Base-by-base conservation (phyloP, 2,888 invertebrate species). In the Neelides folsomi region DNA sequence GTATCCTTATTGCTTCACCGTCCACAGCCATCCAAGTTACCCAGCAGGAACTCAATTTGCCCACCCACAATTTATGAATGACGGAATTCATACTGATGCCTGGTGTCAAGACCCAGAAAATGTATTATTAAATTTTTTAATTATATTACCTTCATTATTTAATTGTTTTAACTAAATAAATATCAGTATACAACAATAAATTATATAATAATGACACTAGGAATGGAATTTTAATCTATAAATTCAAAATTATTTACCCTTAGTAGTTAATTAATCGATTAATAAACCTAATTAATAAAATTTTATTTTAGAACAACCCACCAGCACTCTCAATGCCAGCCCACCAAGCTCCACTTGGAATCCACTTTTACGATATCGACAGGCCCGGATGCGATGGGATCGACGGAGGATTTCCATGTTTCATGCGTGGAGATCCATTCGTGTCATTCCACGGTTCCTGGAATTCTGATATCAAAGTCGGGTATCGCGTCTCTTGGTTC, bases 1-100 rank as follows among this genome's bases (percentile, higher is more conserved):
- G 4, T 63, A 63, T 48, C 62, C 62, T 1, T 63, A 55, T 38
- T 63, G 62, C 47, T 63, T 57, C 47, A 51, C 49, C 19, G 54
- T 54, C 4, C 49, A 58, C 37, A 34, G 52, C 9, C 48, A 60
- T 9, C n/a, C 10, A 6, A 54, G 54, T 6, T 50, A 55, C 39
- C n/a, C 20, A 1, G n/a, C 40, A 6, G 57, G 59, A 2, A 54
- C 57, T 1, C 62, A 63, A 47, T 60, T 60, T 42, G 60, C 59
- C 4, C 56, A 55, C 56, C 59, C 57, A 12, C 7, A 16, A 8
- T 56, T 53, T 27, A 55, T 61, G 57, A 49, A 52, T 35, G 62
- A 62, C 37, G 60, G 59, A 3, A 43, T 55, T 13, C 58, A 60
- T 39, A 55, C 53, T 13, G 60, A 61, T 38, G 57, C 39, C 1